Evolutionary conservation across 2,888 invertebrate species (phyloP), one percentile per base, ranked within the genome.

Genomic region (Eristalinus aeneus): DNA sequence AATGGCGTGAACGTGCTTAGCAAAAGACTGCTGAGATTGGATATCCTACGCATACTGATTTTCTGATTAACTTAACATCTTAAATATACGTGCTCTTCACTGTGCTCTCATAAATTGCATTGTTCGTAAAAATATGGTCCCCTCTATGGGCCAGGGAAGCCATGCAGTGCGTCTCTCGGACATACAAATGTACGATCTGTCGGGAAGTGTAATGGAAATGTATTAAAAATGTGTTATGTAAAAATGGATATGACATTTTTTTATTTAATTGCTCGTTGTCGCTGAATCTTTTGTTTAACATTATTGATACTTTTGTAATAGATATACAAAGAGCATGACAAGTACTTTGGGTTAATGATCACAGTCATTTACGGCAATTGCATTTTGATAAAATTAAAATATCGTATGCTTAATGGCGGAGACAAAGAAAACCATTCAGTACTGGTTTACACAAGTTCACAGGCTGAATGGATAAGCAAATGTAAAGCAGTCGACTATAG

Each of bases 81-180:
- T 11, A 56, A 61, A 27, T 65, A 58, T 74, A 85, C 60, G 80
- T 85, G 85, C 78, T 65, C 53, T 78, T 39, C n/a, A 46, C 20
- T 27, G 39, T 12, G 27, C 12, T 68, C 23, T 63, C 3, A 54
- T 65, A 32, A 39, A 39, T 56, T 23, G 22, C 11, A 64, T 54
- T 67, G 46, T 54, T 54, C 8, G 31, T 20, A 5, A 27, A 16
- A 12, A 69, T 69, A 54, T 46, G 73, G 72, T 64, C 76, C 76
- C 56, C 31, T 74, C 34, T 74, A 78, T 67, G 65, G 80, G 65
- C 74, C 74, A 22, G 16, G 8, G 56, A 92, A 92, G 93, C 92
- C 92, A 92, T 92, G 92, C 93, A 92, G 91, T 92, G 92, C 90
- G 90, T 92, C 92, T 92, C 92, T 92, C 92, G 92, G 92, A 92